phyloP scores from a whole-genome alignment of 2,888 invertebrate genomes.

The Drosophila kuntzei region DNA sequence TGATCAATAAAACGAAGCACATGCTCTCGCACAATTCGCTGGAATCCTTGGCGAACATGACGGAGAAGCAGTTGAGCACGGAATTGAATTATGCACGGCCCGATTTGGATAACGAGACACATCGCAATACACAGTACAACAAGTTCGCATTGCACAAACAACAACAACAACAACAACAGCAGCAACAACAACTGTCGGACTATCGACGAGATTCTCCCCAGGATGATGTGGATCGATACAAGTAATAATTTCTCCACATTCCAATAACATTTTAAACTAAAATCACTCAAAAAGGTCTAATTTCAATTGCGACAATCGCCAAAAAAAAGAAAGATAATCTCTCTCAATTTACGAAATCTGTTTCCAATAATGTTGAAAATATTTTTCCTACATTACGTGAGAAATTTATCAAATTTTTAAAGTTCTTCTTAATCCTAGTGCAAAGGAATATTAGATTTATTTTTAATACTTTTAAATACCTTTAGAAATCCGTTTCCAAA shows the following conservation, averaged over 20 bases:
- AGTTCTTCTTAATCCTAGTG: no score
- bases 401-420: no score
- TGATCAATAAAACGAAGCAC: conserved; percentile 92
- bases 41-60: conserved; percentile 90
- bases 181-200: conserved; percentile 70
- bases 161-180: conserved; percentile 78
- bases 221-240: conserved; percentile 82
- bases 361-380: no score
- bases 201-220: conserved; percentile 83
- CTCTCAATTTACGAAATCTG: no score
- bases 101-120: conserved; percentile 88
- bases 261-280: no score
- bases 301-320: no score
- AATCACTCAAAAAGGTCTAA: no score
- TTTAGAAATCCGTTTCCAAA: no score
- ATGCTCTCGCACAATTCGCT: conserved; percentile 90
- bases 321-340: no score
- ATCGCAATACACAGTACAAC: conserved; percentile 88
- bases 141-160: conserved; percentile 86
- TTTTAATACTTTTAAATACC: no score
- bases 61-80: conserved; percentile 87
- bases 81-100: conserved; percentile 85
- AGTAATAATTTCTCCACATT: conserved; percentile 51
- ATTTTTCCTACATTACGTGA: no score
- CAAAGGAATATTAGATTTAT: no score